Conservation (phyloP, 1,140 invertebrate genomes). For the Archegozetes longisetosus region DNA sequence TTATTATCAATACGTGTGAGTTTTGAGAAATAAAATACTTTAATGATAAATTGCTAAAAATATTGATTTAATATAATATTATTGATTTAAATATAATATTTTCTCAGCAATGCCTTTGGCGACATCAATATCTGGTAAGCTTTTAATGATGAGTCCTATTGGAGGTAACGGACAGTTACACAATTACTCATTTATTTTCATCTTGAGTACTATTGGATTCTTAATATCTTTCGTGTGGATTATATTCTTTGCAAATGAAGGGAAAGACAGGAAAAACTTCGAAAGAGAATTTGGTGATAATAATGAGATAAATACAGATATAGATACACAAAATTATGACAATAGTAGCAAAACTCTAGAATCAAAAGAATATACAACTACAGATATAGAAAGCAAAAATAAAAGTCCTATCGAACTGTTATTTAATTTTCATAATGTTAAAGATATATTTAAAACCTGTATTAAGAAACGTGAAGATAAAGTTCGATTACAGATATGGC, state of each 20-base stretch:
- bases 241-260: background rate
- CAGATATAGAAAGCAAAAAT: too few relatives aligned
- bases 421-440: background rate
- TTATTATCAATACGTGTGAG: background rate
- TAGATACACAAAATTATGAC: background rate
- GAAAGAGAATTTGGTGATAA: background rate
- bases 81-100: too few relatives aligned
- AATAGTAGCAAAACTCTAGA: background rate
- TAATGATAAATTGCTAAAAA: background rate
- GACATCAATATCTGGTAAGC: background rate
- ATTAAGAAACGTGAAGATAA: background rate
- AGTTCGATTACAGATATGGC: background rate
- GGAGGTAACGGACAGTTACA: background rate
- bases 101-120: background rate
- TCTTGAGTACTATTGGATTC: background rate
- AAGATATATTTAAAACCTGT: background rate
- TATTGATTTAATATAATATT: background rate
- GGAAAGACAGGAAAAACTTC: background rate
- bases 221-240: background rate
- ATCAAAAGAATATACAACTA: too few relatives aligned
- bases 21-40: background rate
- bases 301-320: background rate
- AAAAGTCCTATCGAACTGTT: background rate
- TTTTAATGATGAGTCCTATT: background rate
- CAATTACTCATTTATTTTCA: background rate